phyloP scores from a whole-genome alignment of 2,888 invertebrate species.

The Hemithea aestivaria region DNA sequence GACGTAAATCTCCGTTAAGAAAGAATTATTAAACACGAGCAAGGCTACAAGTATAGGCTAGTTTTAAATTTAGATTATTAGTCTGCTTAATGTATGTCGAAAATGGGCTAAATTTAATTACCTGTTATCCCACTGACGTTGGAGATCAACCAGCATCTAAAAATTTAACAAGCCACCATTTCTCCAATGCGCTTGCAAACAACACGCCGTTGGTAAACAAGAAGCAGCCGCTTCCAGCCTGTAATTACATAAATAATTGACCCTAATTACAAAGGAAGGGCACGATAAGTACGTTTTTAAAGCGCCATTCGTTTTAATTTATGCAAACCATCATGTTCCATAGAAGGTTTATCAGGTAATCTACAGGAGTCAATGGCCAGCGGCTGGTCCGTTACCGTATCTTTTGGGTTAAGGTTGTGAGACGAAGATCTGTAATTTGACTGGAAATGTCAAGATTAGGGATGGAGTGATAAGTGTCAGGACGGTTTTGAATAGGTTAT shows the following conservation, averaged over 20 bases:
- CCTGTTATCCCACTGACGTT: too few relatives aligned
- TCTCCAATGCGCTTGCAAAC: too few relatives aligned
- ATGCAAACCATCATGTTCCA: slow-evolving; percentile 28
- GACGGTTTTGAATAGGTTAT: too few relatives aligned
- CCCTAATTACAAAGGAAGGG: slow-evolving; percentile 10
- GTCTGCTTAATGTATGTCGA: too few relatives aligned
- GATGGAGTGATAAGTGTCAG: neutral
- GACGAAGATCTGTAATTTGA: slow-evolving; percentile 7
- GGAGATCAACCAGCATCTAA: too few relatives aligned
- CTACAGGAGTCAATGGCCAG: slow-evolving; percentile 43
- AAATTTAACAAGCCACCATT: too few relatives aligned
- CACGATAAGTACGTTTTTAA: slow-evolving; percentile 17
- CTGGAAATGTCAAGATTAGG: slow-evolving; percentile 21
- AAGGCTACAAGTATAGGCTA: too few relatives aligned
- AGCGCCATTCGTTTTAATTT: slow-evolving; percentile 31
- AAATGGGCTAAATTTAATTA: too few relatives aligned
- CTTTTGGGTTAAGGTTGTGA: slow-evolving; percentile 34
- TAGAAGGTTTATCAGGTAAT: slow-evolving; percentile 46
- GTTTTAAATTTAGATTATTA: too few relatives aligned
- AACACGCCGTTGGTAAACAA: slow-evolving; percentile 7
- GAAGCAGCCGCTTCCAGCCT: slow-evolving; percentile 1
- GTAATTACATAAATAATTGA: slow-evolving; percentile 15
- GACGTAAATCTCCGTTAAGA: too few relatives aligned
- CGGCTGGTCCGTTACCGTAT: slow-evolving; percentile 47
- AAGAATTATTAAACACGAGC: too few relatives aligned